Base-by-base conservation (phyloP, 2,888 invertebrate genomes). In the Cotesia congregata region DNA sequence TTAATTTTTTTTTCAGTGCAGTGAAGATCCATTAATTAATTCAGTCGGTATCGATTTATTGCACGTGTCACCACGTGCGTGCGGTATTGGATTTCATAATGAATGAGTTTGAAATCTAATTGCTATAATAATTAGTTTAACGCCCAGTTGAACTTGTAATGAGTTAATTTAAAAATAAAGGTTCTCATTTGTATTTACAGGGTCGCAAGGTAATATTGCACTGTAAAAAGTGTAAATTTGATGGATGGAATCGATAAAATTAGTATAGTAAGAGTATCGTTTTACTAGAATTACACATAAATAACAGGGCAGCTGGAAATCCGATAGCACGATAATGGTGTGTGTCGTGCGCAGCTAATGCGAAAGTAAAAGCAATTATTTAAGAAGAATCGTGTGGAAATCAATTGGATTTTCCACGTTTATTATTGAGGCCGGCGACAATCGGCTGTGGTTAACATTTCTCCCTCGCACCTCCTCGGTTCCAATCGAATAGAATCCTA, bases 351-450 rank as follows among this genome's bases (percentile, higher is more conserved):
- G 38, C 15, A 67, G 67, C 15, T 67, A 15, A 67, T 15, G 39
- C 67, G 30, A 39, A 15, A 50, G 40, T 41, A 50, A 20, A 40
- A 39, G 17, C 20, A 70, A 30, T 60, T 20, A 70, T 70, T 70
- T 60, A 60, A 20, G 70, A 70, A 70, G 69, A 30, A 70, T 70
- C 70, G 30, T 60, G 38, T 60, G 41, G 70, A 40, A 20, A 65
- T 61, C 39, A 67, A 67, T 67, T 40, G 67, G 62, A 71, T 39
- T 72, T 62, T 72, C 39, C 39, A 72, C 40, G 15, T 72, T 15
- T 15, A 72, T 72, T 62, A 72, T 62, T 60, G 39, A 60, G 38
- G 60, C 39, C 62, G 39, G 20, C 71, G 62, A 72, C 71, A 72
- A 72, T 72, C 62, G 62, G 30, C 17, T 39, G 71, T 67, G n/a